Evolutionary conservation across 1,140 invertebrate species (phyloP).

Genomic region (Atta cephalotes): DNA sequence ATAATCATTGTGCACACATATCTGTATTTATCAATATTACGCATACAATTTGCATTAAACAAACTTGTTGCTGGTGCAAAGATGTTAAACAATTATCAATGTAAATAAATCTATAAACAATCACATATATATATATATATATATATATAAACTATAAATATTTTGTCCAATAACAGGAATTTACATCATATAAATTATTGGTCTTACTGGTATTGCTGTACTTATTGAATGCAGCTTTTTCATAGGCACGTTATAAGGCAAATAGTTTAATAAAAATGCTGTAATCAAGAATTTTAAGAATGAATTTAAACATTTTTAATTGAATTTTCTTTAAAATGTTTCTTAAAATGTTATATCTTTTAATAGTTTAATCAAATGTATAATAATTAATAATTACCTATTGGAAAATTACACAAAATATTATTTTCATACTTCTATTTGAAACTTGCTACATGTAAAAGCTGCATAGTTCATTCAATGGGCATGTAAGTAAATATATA

Average conservation of each 20-base stretch:
- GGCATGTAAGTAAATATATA: neutral
- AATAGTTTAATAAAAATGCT: constrained; percentile 56
- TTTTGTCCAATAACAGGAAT: constrained; percentile 60
- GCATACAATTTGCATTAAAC: constrained; percentile 61
- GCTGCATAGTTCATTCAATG: constrained; percentile 66
- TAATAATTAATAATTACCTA: constrained; percentile 12
- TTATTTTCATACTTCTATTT: constrained; percentile 12
- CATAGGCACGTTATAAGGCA: constrained; percentile 67
- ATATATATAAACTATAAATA: neutral
- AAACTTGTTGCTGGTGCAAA: constrained; percentile 56
- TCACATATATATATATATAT: constrained; percentile 6
- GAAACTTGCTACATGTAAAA: constrained; percentile 64
- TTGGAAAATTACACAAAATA: neutral
- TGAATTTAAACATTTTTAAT: neutral
- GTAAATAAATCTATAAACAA: constrained; percentile 59
- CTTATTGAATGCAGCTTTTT: constrained; percentile 69
- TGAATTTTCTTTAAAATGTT: neutral
- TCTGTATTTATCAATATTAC: constrained; percentile 63
- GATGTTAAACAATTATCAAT: constrained; percentile 41
- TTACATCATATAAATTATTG: constrained; percentile 62
- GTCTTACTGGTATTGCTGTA: constrained; percentile 47
- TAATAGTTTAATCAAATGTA: constrained; percentile 17
- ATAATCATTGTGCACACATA: constrained; percentile 67
- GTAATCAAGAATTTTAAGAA: constrained; percentile 20
- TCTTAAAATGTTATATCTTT: constrained; percentile 1